Evolutionary conservation across 2,797 vertebrate genomes (phyloP).

Genomic region (Adrianichthys oophorus): DNA sequence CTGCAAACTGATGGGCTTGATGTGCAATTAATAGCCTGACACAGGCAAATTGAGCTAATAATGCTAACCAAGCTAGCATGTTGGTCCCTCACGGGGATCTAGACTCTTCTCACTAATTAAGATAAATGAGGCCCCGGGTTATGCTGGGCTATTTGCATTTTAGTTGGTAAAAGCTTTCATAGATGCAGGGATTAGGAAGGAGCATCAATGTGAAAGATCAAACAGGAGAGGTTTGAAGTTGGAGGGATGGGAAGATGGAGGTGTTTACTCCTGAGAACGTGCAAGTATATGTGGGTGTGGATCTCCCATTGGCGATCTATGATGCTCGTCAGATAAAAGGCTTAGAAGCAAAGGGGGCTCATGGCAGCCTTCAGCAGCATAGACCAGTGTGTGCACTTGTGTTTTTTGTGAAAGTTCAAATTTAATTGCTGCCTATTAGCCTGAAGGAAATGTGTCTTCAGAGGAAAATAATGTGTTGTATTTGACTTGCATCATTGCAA

Average conservation of each 20-base stretch:
- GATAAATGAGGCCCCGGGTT: conserved; percentile 76
- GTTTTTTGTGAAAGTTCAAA: conserved; percentile 10
- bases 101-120: conserved; percentile 70
- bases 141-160: conserved; percentile 73
- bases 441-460: conserved; percentile 18
- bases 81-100: conserved; percentile 69
- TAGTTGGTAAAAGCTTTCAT: conserved; percentile 60
- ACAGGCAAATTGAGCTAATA: conserved; percentile 75
- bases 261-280: conserved; percentile 40
- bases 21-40: conserved; percentile 77
- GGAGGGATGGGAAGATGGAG: conserved; percentile 41
- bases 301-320: conserved; percentile 37
- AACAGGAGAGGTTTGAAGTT: conserved; percentile 45
- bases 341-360: conserved; percentile 29
- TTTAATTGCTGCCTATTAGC: conserved; percentile 34
- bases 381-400: background rate
- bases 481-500: conserved; percentile 17
- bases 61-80: conserved; percentile 75
- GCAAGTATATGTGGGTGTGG: conserved; percentile 19
- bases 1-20: conserved; percentile 69
- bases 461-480: conserved; percentile 6
- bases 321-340: conserved; percentile 54
- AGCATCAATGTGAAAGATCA: conserved; percentile 52
- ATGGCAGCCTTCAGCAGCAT: conserved; percentile 33
- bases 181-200: conserved; percentile 60